Percentiles rank a stretch among this genome's conserved stretches.
Evolutionary conservation across 2,797 vertebrate species (phyloP).

Genomic region (Rachycentron canadum): DNA sequence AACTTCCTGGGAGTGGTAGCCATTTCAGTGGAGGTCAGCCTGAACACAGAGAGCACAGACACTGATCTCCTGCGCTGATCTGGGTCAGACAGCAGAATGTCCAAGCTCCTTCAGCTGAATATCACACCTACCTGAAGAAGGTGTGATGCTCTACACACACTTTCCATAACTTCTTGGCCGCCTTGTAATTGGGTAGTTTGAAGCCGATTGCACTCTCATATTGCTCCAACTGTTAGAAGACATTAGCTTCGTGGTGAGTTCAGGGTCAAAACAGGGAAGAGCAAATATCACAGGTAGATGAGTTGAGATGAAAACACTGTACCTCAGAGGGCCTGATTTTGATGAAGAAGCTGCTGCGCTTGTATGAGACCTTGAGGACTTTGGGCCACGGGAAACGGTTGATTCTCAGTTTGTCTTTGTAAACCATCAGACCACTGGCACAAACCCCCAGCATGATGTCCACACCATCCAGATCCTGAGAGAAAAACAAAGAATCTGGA

Average conservation of each 20-base stretch:
- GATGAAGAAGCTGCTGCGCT: slow-evolving; percentile 96
- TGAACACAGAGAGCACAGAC: slow-evolving; percentile 58
- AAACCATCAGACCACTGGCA: slow-evolving; percentile 95
- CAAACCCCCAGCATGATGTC: slow-evolving; percentile 97
- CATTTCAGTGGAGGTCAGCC: slow-evolving; percentile 94
- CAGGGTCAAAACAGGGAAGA: not conserved
- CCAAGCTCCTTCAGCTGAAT: not conserved
- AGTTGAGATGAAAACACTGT: slow-evolving; percentile 12
- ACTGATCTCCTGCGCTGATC: not conserved
- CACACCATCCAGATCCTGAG: slow-evolving; percentile 92
- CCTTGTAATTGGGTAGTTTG: slow-evolving; percentile 94
- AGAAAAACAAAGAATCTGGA: not conserved
- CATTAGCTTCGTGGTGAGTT: not conserved
- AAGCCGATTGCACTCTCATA: slow-evolving; percentile 96
- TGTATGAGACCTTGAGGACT: slow-evolving; percentile 97
- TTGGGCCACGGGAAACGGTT: slow-evolving; percentile 97
- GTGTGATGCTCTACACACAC: slow-evolving; percentile 97
- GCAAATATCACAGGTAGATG: not conserved
- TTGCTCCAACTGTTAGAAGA: slow-evolving; percentile 88
- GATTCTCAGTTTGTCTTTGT: slow-evolving; percentile 96
- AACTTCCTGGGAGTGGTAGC: slow-evolving; percentile 95
- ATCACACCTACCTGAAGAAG: slow-evolving; percentile 91
- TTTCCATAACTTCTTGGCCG: slow-evolving; percentile 97
- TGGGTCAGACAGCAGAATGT: not conserved
- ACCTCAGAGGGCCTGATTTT: slow-evolving; percentile 96